Evolutionary conservation across 2,113 vertebrate species (phyloP), one percentile per base, ranked within the genome.

Genomic region (Oncorhynchus keta): DNA sequence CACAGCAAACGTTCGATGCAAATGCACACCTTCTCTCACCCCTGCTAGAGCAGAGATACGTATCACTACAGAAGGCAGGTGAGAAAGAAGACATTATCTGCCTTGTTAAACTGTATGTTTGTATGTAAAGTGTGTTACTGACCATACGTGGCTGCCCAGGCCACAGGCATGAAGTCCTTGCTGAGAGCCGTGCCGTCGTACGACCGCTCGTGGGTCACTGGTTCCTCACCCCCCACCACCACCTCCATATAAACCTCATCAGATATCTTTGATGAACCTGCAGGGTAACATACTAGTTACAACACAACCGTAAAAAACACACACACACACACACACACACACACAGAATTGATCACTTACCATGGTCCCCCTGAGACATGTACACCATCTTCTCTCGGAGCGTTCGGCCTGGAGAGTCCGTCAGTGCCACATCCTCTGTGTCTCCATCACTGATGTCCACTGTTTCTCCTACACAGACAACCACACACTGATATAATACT

Each of bases 371-470:
- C 76, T 97, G 96, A 93, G 97, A 95, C 97, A 98, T 98, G 92
- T 99, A 99, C 83, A 99, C 96, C 97, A 98, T 97, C 89, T 99
- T 98, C 92, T 99, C 97, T 86, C 96, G 90, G 77, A 97, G 94
- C 70, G 95, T 93, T 72, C 95, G 95, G 81, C 92, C 95, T 5
- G 94, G 94, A 68, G 95, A 94, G 82, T 97, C 95, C 0, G 96
- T 93, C 77, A 99, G 83, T 76, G 95, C 93, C 76, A 96, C 92
- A 22, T 92, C 90, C 12, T 98, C 96, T 0, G 95, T 93, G 84
- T 99, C 97, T 1, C 95, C 39, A 45, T 45, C 39, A 11, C 39
- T 45, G 39, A 45, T 45, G 39, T 45, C 39, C 39, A 45, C 39
- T 45, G 39, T 45, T 45, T 45, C 39, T 45, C 39, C 97, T 97